Conservation (phyloP, 1,140 invertebrate genomes). For the Onthophagus taurus region DNA sequence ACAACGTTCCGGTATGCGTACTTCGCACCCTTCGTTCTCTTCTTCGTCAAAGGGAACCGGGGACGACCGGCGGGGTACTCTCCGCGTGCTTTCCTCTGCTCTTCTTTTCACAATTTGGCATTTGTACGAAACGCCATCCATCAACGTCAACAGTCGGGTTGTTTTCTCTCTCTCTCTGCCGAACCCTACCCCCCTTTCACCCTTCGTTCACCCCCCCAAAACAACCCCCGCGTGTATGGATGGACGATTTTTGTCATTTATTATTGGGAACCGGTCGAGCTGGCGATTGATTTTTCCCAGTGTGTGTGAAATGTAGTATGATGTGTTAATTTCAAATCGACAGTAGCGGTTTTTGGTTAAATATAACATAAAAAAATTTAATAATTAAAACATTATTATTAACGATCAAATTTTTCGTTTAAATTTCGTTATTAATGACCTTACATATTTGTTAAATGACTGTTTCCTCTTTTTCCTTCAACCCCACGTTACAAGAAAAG, state of each 20-base stretch:
- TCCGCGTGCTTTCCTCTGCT: too few relatives aligned
- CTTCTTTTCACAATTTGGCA: conserved; percentile 41
- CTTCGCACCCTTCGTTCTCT: conserved; percentile 33
- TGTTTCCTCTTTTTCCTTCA: too few relatives aligned
- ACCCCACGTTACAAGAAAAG: too few relatives aligned
- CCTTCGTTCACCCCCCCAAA: conserved; percentile 22
- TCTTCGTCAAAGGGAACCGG: too few relatives aligned
- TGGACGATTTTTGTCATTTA: conserved; percentile 41
- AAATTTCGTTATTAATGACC: too few relatives aligned
- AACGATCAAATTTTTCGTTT: too few relatives aligned
- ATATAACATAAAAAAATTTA: too few relatives aligned
- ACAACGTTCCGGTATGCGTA: conserved; percentile 28
- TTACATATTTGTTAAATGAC: too few relatives aligned
- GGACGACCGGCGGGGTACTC: too few relatives aligned
- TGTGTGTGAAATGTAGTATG: conserved; percentile 27
- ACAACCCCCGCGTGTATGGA: conserved; percentile 39
- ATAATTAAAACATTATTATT: too few relatives aligned
- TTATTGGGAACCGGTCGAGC: conserved; percentile 36
- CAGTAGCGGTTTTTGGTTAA: conserved; percentile 14
- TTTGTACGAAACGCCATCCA: conserved; percentile 39
- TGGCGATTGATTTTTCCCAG: conserved; percentile 35
- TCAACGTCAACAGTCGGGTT: conserved; percentile 39
- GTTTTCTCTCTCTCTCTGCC: conserved; percentile 33
- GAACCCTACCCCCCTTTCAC: conserved; percentile 22
- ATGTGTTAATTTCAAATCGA: conserved; percentile 35